Percentiles rank a stretch among this genome's conserved stretches.
These are phyloP conservation scores for Podabrus alpinus DNA, from an alignment of 2,888 invertebrate species.

Conservation along the genomic window DNA sequence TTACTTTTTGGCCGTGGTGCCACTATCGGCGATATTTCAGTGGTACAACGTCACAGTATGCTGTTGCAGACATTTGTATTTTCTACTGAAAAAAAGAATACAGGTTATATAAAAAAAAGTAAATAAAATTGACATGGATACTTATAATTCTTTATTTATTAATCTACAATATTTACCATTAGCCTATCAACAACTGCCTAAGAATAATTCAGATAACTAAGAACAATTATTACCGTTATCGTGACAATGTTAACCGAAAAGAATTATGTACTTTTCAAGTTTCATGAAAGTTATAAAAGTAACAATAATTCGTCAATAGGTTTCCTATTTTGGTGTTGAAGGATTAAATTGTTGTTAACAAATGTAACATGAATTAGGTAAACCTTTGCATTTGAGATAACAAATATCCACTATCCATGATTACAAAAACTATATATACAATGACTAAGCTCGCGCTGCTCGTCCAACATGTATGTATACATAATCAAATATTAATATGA, in stretches of 20 bases:
- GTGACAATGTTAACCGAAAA: constrained; percentile 8
- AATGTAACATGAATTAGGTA: constrained; percentile 16
- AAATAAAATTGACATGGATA: constrained; percentile 11
- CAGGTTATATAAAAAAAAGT: too few relatives aligned
- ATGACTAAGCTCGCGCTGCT: constrained; percentile 34
- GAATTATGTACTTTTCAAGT: neutral
- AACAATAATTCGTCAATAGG: neutral
- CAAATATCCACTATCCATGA: constrained; percentile 34
- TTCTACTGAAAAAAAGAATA: too few relatives aligned
- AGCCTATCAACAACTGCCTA: constrained; percentile 41
- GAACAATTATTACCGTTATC: constrained; percentile 28
- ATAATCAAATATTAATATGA: constrained; percentile 28
- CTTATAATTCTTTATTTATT: constrained; percentile 44
- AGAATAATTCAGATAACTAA: constrained; percentile 36
- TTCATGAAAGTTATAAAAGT: neutral
- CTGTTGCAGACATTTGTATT: too few relatives aligned
- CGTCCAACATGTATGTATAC: constrained; percentile 31
- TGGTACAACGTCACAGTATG: too few relatives aligned
- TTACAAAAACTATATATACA: constrained; percentile 41
- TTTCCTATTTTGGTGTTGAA: neutral
- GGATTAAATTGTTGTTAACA: neutral
- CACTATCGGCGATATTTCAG: too few relatives aligned
- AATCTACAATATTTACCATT: constrained; percentile 43
- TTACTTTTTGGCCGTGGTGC: too few relatives aligned
- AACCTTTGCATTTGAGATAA: constrained; percentile 21